These are phyloP conservation scores for Drosophila murphyi DNA, from an alignment of 1,140 invertebrate species.

Conservation along the genomic window DNA sequence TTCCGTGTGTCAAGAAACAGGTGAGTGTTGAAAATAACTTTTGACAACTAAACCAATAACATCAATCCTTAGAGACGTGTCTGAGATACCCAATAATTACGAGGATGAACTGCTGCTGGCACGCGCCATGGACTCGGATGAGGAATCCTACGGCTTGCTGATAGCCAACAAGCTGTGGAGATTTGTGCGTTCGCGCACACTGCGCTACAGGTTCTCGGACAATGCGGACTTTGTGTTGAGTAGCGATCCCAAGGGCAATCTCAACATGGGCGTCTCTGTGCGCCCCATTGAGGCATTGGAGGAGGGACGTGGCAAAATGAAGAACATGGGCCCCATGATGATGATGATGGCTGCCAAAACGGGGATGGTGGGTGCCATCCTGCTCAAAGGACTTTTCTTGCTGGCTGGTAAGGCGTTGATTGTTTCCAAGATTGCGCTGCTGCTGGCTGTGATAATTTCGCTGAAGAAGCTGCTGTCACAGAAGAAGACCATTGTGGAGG, in stretches of 20 bases:
- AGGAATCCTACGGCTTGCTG: conserved; percentile 89
- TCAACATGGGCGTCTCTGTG: conserved; percentile 90
- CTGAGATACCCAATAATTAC: conserved; percentile 70
- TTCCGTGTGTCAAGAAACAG: conserved; percentile 91
- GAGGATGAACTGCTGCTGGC: conserved; percentile 79
- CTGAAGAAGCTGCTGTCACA: conserved; percentile 91
- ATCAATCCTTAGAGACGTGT: conserved; percentile 56
- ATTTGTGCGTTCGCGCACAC: conserved; percentile 89
- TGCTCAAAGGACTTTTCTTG: conserved; percentile 92
- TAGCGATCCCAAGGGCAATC: conserved; percentile 88
- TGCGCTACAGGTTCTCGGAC: conserved; percentile 89
- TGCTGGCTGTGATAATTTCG: conserved; percentile 91
- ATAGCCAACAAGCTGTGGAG: conserved; percentile 90
- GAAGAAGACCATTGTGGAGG: conserved; percentile 91
- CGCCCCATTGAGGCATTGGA: conserved; percentile 86
- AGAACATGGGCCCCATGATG: conserved; percentile 90
- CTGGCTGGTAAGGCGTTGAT: conserved; percentile 93
- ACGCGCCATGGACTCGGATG: conserved; percentile 86
- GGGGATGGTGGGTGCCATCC: conserved; percentile 90
- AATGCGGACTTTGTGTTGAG: conserved; percentile 90
- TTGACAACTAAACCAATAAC: not conserved
- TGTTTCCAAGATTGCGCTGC: conserved; percentile 92
- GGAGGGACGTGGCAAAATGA: conserved; percentile 89
- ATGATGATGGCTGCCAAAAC: conserved; percentile 91
- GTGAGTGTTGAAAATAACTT: conserved; percentile 63